Base-by-base conservation (phyloP, 2,113 vertebrate genomes). In the Lepus timidus region DNA sequence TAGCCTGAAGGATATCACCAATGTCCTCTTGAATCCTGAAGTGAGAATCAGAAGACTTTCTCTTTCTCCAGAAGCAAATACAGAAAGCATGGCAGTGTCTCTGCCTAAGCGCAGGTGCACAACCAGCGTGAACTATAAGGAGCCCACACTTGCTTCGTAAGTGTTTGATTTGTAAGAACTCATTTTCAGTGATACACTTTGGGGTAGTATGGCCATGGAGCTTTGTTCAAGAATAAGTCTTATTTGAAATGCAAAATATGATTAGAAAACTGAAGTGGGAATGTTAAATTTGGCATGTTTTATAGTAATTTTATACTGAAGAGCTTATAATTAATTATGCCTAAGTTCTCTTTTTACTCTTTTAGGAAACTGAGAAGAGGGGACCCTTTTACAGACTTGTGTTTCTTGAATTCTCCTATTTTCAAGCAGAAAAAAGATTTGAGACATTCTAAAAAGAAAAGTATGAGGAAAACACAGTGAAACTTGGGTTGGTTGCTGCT, bases 321-420 rank as follows among this genome's bases (percentile, higher is more conserved):
- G 74, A 71, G 27, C 74, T 33, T 68, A 9, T n/a, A 16, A 80
- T 65, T 51, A 76, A 80, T 65, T 51, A 80, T 33, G 3, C 44
- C n/a, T 95, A 81, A 85, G 61, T 65, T 71, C 75, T 97, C n/a
- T 86, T 79, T 81, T 67, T 78, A 31, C 52, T 90, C 14, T 96
- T 83, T 75, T 68, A 99, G 99, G 98, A 99, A 99, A 97, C 99
- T 99, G 44, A 98, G 99, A 58, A 99, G 99, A 93, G 99, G 99
- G 25, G 99, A 99, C 96, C 99, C 98, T 33, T 99, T 99, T 97
- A 99, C 99, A 85, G 99, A 99, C 96, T 92, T 98, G 6, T 95
- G 98, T 91, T 99, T 99, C 97, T 98, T 99, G 95, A 64, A 96
- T 91, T 99, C 99, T 51, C 99, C 99, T 7, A 95, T 99, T 97